Base-by-base conservation (phyloP, 2,113 vertebrate genomes). In the Cyrtonyx montezumae region DNA sequence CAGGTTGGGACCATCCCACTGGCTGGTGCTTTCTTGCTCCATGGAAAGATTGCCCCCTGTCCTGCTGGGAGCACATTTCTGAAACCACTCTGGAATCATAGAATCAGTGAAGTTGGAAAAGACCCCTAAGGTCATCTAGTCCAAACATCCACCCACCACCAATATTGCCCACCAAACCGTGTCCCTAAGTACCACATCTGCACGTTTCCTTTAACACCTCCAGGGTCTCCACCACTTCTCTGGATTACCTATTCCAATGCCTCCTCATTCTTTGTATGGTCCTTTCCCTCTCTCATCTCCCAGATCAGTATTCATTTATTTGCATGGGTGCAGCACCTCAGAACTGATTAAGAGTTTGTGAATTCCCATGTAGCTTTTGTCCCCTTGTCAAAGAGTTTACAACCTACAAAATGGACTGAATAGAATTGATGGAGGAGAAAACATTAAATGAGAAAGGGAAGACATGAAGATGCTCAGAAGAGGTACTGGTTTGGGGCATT, bases 341-440 rank as follows among this genome's bases (percentile, higher is more conserved):
- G 79, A 94, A 75, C 71, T 79, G 80, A 84, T 91, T 62, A 82
- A 84, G 62, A 76, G 46, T 76, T 69, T 0, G 5, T 82, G 66
- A 93, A 86, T 94, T 95, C 91, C 75, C 79, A 75, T 68, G 74
- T 25, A 87, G 71, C 45, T 94, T 84, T 87, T 89, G 67, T 91
- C 32, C 70, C 32, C 36, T 21, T 94, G 88, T 94, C 76, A 90
- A 94, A 95, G 71, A 80, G 12, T 74, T 78, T 68, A 42, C 79
- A 88, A 7, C 73, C 68, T 88, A 80, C 65, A 83, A 90, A 90
- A 82, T n/a, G n/a, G n/a, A n/a, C 62, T 68, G 55, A 17, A 37
- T 84, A 26, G 40, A 88, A 36, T 0, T 65, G 28, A 21, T 43
- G 22, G 45, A 36, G 28, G 51, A 28, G 79, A 6, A 80, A 34